Evolutionary conservation across 2,888 invertebrate genomes (phyloP).

Genomic region (Apeira syringaria): DNA sequence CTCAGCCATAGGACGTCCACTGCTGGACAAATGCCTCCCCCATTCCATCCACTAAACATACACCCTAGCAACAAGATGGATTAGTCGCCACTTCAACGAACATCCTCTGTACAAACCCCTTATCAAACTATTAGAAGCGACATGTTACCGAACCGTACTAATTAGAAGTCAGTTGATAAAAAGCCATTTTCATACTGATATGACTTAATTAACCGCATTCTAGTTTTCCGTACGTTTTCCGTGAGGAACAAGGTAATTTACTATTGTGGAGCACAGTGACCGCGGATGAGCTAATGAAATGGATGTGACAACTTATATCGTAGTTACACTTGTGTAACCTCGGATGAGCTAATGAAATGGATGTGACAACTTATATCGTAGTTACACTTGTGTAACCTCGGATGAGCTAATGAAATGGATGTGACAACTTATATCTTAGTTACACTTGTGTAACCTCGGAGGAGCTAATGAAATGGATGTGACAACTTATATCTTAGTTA

Average conservation of each 20-base stretch:
- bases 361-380: too few species aligned
- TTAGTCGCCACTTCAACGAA: too few species aligned
- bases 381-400: too few species aligned
- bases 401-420: conserved; percentile 4
- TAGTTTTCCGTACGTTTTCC: conserved; percentile 32
- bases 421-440: too few species aligned
- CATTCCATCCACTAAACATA: too few species aligned
- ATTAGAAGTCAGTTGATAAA: conserved; percentile 40
- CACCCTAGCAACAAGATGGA: too few species aligned
- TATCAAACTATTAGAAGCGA: conserved; percentile 7
- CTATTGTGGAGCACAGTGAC: conserved; percentile 4
- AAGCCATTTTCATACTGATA: conserved; percentile 43
- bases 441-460: conserved; percentile 1
- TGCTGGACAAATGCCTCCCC: too few species aligned
- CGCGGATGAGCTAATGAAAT: conserved; percentile 3
- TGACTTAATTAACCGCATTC: conserved; percentile 45
- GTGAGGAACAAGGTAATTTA: conserved; percentile 26
- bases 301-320: too few species aligned
- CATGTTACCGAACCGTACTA: conserved; percentile 25
- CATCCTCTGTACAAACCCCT: conserved; percentile 12
- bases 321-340: too few species aligned
- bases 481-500: too few species aligned
- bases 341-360: conserved; percentile 3
- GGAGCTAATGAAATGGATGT: conserved; percentile 1
- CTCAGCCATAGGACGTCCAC: too few species aligned